Evolutionary conservation across 1,140 invertebrate species (phyloP), one percentile per base, ranked within the genome.

Genomic region (Caerostris darwini): DNA sequence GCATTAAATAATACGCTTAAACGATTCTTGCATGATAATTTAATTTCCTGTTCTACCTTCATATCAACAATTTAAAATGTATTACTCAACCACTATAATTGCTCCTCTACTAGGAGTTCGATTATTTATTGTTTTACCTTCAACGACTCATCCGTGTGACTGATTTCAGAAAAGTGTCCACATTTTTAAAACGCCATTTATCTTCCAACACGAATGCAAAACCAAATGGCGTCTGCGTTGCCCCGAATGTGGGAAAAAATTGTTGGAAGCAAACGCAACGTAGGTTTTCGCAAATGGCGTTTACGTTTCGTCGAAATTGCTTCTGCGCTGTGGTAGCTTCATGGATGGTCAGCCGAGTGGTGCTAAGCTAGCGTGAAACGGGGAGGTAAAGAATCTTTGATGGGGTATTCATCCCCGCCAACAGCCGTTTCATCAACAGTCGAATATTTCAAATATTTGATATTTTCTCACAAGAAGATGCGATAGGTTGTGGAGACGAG

Each of bases 361-460:
- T n/a, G 82, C 53, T 83, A 83, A 83, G 82, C 82, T 83, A 14
- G 82, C 82, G 82, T 83, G 82, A 83, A 83, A 19, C 10, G 82
- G 56, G 82, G 56, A 56, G 82, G 54, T 19, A 83, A 57, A n/a
- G 82, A 83, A 83, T 83, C 82, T 83, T n/a, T 56, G 82, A 58
- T 7, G 81, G n/a, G 19, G 54, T 56, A 83, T 56, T 56, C 82
- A 4, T 56, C 54, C 17, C 7, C 19, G 54, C 6, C 17, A 14
- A n/a, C 61, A 64, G 7, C 54, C 54, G 5, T 77, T n/a, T 14
- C 1, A 7, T 14, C 3, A 3, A 14, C 6, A 58, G 82, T 3
- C 17, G 54, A 17, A 83, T 19, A 58, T 83, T 83, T 54, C 54
- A 83, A 83, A 83, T 83, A 83, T 83, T 57, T 83, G 53, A 7